Evolutionary conservation across 2,113 vertebrate species (phyloP).

Genomic region (Chroicocephalus ridibundus): DNA sequence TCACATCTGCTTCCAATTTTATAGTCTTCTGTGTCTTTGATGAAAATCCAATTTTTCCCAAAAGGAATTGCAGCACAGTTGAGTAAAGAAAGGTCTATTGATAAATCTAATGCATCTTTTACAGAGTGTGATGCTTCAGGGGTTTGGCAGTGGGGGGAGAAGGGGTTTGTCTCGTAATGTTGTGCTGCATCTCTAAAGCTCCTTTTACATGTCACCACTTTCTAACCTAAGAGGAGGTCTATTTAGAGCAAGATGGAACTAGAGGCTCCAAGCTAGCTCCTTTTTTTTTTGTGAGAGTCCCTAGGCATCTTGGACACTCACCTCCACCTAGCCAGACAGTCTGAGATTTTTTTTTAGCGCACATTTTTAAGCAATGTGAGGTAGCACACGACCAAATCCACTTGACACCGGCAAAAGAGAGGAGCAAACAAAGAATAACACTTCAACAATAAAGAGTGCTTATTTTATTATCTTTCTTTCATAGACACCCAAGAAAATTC

Average conservation of each 20-base stretch:
- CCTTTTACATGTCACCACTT: conserved; percentile 18
- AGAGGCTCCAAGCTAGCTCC: background rate
- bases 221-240: background rate
- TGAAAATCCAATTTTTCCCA: conserved; percentile 53
- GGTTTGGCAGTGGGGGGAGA: background rate
- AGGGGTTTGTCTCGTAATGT: background rate
- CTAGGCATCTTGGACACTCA: background rate
- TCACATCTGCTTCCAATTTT: conserved; percentile 67
- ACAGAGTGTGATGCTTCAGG: conserved; percentile 26
- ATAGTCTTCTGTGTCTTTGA: conserved; percentile 49
- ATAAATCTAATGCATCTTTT: conserved; percentile 48
- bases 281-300: background rate
- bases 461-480: background rate
- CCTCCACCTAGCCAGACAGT: background rate
- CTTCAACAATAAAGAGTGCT: background rate
- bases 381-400: background rate
- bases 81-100: conserved; percentile 55
- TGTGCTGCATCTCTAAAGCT: conserved; percentile 11
- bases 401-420: background rate
- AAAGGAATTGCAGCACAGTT: conserved; percentile 42
- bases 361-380: background rate
- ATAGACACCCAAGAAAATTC: background rate
- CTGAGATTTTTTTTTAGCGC: background rate
- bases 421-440: background rate
- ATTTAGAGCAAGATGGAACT: background rate